phyloP scores from a whole-genome alignment of 2,797 vertebrate species.

The Dromococcyx pavoninus region DNA sequence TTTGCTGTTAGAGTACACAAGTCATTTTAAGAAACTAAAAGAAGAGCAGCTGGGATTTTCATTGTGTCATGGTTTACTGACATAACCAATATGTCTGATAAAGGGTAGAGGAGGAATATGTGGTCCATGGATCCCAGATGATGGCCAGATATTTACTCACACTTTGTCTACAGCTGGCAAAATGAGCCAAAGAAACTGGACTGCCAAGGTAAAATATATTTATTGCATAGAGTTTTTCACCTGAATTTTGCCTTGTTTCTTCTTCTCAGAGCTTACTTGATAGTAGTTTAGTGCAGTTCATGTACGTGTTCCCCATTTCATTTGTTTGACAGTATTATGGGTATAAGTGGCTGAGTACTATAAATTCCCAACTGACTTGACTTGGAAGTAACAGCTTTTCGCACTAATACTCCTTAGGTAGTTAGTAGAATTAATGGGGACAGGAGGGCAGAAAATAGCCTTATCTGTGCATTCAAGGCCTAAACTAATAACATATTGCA shows the following conservation, averaged over 20 bases:
- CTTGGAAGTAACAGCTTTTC: not conserved
- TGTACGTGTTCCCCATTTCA: not conserved
- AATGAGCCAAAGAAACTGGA: constrained; percentile 87
- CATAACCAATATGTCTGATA: constrained; percentile 14
- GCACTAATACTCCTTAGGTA: not conserved
- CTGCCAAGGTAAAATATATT: constrained; percentile 77
- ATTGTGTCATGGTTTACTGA: not conserved
- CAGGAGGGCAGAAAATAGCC: not conserved
- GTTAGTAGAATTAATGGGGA: not conserved
- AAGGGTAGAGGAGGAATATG: constrained; percentile 80
- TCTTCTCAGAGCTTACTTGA: not conserved
- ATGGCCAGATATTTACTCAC: constrained; percentile 87
- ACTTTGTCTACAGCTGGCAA: constrained; percentile 83
- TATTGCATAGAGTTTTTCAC: not conserved
- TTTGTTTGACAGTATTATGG: not conserved
- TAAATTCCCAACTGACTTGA: not conserved
- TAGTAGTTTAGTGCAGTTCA: not conserved
- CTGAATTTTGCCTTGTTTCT: not conserved
- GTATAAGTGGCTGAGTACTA: not conserved
- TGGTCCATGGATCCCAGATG: constrained; percentile 87
- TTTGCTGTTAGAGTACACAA: not conserved
- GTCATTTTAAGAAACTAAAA: not conserved
- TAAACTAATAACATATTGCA: not conserved
- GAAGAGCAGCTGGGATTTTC: not conserved
- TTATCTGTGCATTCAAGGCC: not conserved